These are phyloP conservation scores for Pogonocherus hispidulus DNA, from an alignment of 2,888 invertebrate species.

Conservation along the genomic window DNA sequence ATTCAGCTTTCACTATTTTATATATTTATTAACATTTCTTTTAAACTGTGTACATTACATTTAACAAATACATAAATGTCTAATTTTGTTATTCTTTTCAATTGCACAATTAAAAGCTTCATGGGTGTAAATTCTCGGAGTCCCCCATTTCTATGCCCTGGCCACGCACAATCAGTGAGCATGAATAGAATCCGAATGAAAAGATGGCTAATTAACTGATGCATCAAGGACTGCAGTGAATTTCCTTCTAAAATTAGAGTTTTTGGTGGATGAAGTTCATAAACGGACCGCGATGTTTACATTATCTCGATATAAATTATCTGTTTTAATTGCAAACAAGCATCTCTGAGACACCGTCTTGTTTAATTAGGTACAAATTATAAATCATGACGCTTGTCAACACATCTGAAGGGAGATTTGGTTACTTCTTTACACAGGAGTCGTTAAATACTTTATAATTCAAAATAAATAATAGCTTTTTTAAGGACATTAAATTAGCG, in stretches of 20 bases:
- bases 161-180: no score
- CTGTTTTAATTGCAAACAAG: constrained; percentile 45
- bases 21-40: no score
- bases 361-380: constrained; percentile 57
- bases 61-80: no score
- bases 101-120: no score
- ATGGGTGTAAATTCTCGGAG: no score
- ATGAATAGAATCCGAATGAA: not conserved
- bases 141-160: no score
- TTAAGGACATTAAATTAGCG: no score
- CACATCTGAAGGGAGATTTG: constrained; percentile 46
- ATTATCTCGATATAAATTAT: constrained; percentile 47
- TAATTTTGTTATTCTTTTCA: no score
- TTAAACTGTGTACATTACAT: no score
- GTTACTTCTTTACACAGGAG: constrained; percentile 40
- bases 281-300: constrained; percentile 36
- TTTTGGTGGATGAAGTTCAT: constrained; percentile 8
- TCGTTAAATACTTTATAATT: constrained; percentile 40
- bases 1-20: no score
- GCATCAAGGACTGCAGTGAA: not conserved
- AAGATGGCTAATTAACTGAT: not conserved
- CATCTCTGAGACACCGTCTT: constrained; percentile 50
- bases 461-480: no score
- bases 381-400: constrained; percentile 54
- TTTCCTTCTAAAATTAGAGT: not conserved